phyloP scores from a whole-genome alignment of 2,888 invertebrate genomes.

The Epirrhoe tristata region DNA sequence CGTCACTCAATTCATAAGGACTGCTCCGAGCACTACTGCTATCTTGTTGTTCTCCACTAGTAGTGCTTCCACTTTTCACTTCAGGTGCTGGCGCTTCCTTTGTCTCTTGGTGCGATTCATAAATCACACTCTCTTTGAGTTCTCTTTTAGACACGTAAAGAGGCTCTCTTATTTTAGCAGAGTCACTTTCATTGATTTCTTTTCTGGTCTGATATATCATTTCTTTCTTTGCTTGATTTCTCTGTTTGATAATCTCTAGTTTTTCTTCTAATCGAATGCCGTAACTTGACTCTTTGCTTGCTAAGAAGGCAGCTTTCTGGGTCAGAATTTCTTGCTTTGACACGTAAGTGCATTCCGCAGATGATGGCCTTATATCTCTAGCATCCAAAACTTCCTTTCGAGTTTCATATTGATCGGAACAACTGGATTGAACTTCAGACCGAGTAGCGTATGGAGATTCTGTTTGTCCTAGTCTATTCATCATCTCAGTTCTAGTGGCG shows the following conservation, averaged over 20 bases:
- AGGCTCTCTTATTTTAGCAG: constrained; percentile 77
- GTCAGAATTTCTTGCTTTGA: constrained; percentile 81
- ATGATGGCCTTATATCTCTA: constrained; percentile 70
- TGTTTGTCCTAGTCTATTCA: constrained; percentile 69
- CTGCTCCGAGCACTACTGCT: constrained; percentile 73
- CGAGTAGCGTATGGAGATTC: constrained; percentile 75
- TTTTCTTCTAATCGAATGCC: constrained; percentile 76
- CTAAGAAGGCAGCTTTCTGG: constrained; percentile 79
- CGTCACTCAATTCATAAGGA: constrained; percentile 81
- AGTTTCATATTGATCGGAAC: constrained; percentile 72
- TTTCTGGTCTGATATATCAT: constrained; percentile 82
- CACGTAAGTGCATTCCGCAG: constrained; percentile 81
- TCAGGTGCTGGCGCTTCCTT: constrained; percentile 60
- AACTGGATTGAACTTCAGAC: constrained; percentile 76
- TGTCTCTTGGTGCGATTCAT: constrained; percentile 80
- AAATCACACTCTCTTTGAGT: constrained; percentile 81
- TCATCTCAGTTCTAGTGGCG: constrained; percentile 77
- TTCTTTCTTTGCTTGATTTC: constrained; percentile 83
- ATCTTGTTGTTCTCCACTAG: constrained; percentile 48
- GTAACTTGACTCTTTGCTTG: constrained; percentile 76
- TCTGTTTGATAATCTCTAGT: constrained; percentile 81
- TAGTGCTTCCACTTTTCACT: constrained; percentile 24
- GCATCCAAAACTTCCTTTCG: constrained; percentile 67
- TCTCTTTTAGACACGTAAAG: constrained; percentile 82
- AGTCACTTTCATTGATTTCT: constrained; percentile 78